Evolutionary conservation across 2,888 invertebrate genomes (phyloP), one percentile per base, ranked within the genome.

Genomic region (Crematogaster levior): DNA sequence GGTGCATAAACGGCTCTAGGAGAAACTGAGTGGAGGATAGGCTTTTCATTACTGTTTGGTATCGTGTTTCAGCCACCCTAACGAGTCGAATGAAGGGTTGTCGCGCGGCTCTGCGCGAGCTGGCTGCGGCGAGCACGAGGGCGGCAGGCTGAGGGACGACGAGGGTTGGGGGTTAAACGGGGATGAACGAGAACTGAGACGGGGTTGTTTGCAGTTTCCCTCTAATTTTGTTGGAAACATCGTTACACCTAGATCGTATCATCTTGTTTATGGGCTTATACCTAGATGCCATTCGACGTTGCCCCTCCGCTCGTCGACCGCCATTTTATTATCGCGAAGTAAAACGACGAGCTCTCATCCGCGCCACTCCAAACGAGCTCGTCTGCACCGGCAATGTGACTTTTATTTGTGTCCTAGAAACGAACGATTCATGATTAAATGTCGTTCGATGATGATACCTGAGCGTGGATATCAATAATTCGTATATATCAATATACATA

Each of bases 141-240:
- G 61, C 27, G 61, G 84, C 70, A 51, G 56, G 68, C 53, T 53
- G 87, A 81, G 86, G 84, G 77, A 87, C 83, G 70, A 24, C 81
- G 89, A 87, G 30, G 30, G 48, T 43, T 27, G 30, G 63, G 77
- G 90, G 92, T 91, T 92, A 91, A 92, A 91, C 91, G 90, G 89
- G 90, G 89, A 89, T 85, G 89, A 90, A 91, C 90, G 91, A 87
- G 91, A 91, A 91, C 87, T 85, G 91, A 91, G 89, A 90, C 89
- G 90, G 91, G 91, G 92, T 91, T 92, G 92, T 92, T 92, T 92
- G 92, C 92, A 92, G 91, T 92, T 93, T 93, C 92, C 92, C 92
- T 92, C 91, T 92, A 93, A 92, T 92, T 92, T 93, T 92, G 91
- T 91, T 91, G 91, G 91, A 92, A 92, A 92, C 91, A 91, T 92